A percentile compares a stretch with the other conserved stretches of the same genome.
These are phyloP conservation scores for Pseudococcus jackbeardsleyi DNA, from an alignment of 2,888 invertebrate genomes.

Conservation along the genomic window DNA sequence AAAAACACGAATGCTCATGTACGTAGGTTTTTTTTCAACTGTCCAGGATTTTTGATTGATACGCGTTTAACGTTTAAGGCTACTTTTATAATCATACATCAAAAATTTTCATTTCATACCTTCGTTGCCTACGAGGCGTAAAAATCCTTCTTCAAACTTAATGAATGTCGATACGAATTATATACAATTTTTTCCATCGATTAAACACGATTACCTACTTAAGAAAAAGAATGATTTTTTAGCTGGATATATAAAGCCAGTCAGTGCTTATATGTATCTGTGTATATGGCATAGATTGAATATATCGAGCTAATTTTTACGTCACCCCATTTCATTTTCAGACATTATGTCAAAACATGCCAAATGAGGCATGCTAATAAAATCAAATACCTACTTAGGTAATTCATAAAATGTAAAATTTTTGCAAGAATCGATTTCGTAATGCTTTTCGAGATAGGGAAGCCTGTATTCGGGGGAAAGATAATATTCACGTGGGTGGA, in stretches of 20 bases:
- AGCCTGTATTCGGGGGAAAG: too few relatives aligned
- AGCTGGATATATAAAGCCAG: too few relatives aligned
- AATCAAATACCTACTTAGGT: too few relatives aligned
- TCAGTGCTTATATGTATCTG: too few relatives aligned
- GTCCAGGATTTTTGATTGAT: constrained; percentile 13
- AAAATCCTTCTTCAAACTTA: background rate
- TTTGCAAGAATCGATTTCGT: too few relatives aligned
- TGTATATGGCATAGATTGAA: too few relatives aligned
- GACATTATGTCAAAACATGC: too few relatives aligned
- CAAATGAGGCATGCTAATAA: too few relatives aligned
- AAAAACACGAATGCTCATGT: background rate
- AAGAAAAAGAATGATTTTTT: background rate
- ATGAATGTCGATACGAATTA: constrained; percentile 17
- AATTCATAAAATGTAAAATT: too few relatives aligned
- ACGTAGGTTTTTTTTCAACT: background rate
- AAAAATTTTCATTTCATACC: constrained; percentile 31
- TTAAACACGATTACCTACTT: background rate
- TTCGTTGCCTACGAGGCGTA: background rate
- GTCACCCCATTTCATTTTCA: too few relatives aligned
- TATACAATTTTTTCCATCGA: background rate
- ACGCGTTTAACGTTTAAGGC: constrained; percentile 16
- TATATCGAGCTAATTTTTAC: too few relatives aligned
- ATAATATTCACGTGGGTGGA: background rate
- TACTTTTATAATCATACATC: constrained; percentile 28
- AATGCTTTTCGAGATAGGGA: too few relatives aligned